Evolutionary conservation across 1,140 invertebrate genomes (phyloP), one percentile per base, ranked within the genome.

Genomic region (Drosophila micromelanica): DNA sequence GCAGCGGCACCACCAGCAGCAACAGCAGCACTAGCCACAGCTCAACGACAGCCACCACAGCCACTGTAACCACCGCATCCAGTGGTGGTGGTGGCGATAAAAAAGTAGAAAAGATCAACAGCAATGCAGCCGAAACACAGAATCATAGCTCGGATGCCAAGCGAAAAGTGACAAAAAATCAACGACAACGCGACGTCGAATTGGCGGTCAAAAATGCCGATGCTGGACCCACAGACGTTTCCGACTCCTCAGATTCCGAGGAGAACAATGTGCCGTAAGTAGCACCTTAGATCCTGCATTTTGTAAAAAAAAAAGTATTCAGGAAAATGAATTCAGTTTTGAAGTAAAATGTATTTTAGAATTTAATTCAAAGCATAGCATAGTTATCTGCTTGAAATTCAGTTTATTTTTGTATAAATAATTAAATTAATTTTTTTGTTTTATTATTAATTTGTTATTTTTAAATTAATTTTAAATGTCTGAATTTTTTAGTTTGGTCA

Each of bases 231-330:
- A 96, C 96, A 6, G 96, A 97, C 93, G 94, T 96, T 80, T 96
- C 96, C 15, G 96, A 97, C 92, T 96, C 95, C 9, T 96, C 95
- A 48, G 97, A 98, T 91, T 97, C 96, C 57, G 97, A 97, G 70
- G 94, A 93, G 27, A 96, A 96, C 77, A 93, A 93, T 72, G 82
- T 91, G 56, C 91, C 92, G 92, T 92, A 84, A 86, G 86, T 91
- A 9, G 1, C 0, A 13, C 23, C 23, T 5, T n/a, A 9, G 1
- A 3, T 23, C 20, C 20, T 3, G 3, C 20, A 23, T 23, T 3
- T 23, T 23, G 20, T 2, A 23, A 23, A 23, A 23, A 23, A n/a
- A n/a, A n/a, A n/a, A n/a, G n/a, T n/a, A n/a, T n/a, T n/a, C n/a
- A n/a, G n/a, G n/a, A n/a, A n/a, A n/a, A n/a, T n/a, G n/a, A n/a